Evolutionary conservation across 2,888 invertebrate genomes (phyloP), one percentile per base, ranked within the genome.

Genomic region (Chloroclysta siterata): DNA sequence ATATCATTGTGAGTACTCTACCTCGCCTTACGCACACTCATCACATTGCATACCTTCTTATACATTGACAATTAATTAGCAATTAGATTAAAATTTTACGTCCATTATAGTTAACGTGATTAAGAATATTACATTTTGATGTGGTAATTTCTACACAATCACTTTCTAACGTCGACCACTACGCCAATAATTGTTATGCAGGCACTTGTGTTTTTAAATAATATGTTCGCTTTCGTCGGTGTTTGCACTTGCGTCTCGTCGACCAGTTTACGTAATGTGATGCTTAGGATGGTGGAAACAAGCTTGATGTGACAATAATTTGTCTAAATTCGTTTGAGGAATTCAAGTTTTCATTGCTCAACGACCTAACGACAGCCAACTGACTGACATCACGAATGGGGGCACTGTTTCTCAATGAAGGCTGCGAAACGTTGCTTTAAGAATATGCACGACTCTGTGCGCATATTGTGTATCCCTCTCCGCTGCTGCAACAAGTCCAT

Each of bases 361-460:
- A 91, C 83, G 74, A 74, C 90, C 77, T 85, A 90, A 91, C 83
- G 74, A 74, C 83, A 82, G 81, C 79, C 76, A 78, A 77, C 87
- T 87, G 86, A 77, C 87, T 87, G 87, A 84, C 88, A 88, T 85
- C 90, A 89, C 88, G 88, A 91, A 90, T 89, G 90, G 84, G 90
- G 89, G 85, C 92, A 86, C 81, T 82, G 83, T 93, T 90, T 89
- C 91, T 87, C 90, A 91, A 92, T 87, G 84, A 86, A 89, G 85
- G 83, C 92, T 88, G 84, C 87, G 90, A 90, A 92, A 91, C 83
- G 78, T 88, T 88, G 87, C 85, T 87, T 86, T 87, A 85, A 89
- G 88, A 90, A 89, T 91, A 90, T 88, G 86, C 88, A 91, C 90
- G 89, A 89, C 82, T 86, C 80, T 77, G 82, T 78, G 83, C 80